Evolutionary conservation across 2,113 vertebrate genomes (phyloP), one percentile per base, ranked within the genome.

Genomic region (Corydoras sp.): DNA sequence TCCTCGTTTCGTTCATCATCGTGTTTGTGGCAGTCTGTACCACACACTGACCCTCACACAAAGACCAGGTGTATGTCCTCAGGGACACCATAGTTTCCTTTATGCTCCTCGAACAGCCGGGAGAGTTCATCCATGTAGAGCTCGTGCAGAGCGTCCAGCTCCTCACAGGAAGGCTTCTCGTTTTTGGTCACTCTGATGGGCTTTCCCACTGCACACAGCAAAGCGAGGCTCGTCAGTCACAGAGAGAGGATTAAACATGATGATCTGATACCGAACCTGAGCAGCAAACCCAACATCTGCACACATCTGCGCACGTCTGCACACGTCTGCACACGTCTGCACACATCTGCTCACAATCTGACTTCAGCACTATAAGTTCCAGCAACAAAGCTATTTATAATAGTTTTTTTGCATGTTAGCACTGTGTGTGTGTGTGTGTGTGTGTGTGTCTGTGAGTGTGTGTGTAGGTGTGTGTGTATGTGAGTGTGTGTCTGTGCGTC

Each of bases 71-170:
- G 92, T n/a, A 75, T 83, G 75, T 98, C 89, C 53, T 85, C 78
- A 0, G 93, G 90, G 24, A 98, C 59, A 0, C 94, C 91, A 0
- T 92, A 93, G 72, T 90, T 87, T 60, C 73, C 78, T 85, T 99
- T 99, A 81, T 99, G 93, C 63, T 93, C 87, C 65, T 98, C 94
- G 9, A 99, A 99, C 69, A 99, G 92, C 5, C 84, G 76, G 50
- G 76, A 86, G 54, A 98, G 86, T 69, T 94, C 92, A 0, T 90
- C 76, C 65, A 94, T 85, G 67, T 99, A 98, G 8, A 43, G 83
- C 77, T 92, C 80, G 58, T 98, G 97, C 18, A 96, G 61, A 53
- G 11, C 68, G 9, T 95, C 81, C 0, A 98, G 89, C 0, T 97
- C 91, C 56, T 92, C 88, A 0, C 71, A 9, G 0, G 91, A 88